Percentiles rank a stretch among this genome's conserved stretches.
phyloP scores from a whole-genome alignment of 2,113 vertebrate species.

The Bos javanicus region DNA sequence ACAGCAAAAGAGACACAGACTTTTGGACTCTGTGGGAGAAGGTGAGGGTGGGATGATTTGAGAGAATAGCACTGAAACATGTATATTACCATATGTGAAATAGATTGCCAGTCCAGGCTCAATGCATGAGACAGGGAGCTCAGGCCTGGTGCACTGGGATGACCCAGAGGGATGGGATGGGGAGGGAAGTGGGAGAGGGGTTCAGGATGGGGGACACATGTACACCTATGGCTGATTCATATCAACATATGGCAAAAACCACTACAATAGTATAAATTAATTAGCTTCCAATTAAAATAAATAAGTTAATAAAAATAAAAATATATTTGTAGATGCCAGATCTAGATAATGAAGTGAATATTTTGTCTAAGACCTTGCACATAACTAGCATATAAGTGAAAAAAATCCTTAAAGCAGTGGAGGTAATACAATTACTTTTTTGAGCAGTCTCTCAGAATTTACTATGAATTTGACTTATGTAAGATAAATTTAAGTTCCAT shows the following conservation, averaged over 20 bases:
- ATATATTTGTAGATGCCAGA: not conserved
- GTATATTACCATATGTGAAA: not conserved
- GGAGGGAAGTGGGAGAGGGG: not conserved
- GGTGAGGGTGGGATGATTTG: not conserved
- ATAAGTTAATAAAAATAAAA: not conserved
- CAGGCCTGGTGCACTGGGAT: not conserved
- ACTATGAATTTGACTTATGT: not conserved
- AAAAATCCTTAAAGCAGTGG: not conserved
- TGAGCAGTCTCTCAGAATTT: constrained; percentile 1
- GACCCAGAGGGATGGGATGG: not conserved
- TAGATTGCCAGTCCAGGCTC: not conserved
- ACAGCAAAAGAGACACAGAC: not conserved
- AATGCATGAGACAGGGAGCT: not conserved
- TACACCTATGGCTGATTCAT: not conserved
- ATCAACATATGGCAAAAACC: not conserved
- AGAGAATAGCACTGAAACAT: not conserved
- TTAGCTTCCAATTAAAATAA: not conserved
- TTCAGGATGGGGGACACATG: not conserved
- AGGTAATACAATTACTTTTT: not conserved
- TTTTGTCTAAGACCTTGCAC: not conserved
- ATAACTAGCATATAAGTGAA: not conserved
- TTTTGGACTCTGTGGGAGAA: not conserved
- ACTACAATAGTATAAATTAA: not conserved
- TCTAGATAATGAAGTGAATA: not conserved
- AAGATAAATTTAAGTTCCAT: not conserved